Conservation (phyloP, 1,140 invertebrate genomes). For the Pectinophora gossypiella region DNA sequence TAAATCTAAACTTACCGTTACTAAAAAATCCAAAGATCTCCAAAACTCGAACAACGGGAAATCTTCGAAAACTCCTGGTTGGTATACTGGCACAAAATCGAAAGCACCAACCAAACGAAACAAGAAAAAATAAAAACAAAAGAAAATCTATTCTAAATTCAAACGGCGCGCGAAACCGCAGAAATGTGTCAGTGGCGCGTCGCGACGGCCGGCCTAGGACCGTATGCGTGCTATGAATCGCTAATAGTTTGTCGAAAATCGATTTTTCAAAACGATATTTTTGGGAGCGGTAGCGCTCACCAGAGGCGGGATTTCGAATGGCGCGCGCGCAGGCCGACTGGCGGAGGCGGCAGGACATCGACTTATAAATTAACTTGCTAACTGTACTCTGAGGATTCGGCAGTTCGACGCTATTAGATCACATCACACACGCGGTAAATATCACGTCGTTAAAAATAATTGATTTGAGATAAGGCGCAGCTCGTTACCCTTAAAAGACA, state of each 20-base stretch:
- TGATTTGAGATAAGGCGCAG: not conserved
- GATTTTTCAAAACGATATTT: slow-evolving; percentile 46
- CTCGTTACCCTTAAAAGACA: not conserved
- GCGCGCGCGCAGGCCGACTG: slow-evolving; percentile 55
- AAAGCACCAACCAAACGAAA: slow-evolving; percentile 46
- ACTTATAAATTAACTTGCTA: slow-evolving; percentile 69
- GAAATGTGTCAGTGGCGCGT: slow-evolving; percentile 72
- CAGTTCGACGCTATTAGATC: not conserved
- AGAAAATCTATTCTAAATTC: slow-evolving; percentile 65
- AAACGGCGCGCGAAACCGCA: slow-evolving; percentile 60
- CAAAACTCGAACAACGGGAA: slow-evolving; percentile 22
- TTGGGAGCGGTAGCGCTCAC: slow-evolving; percentile 46
- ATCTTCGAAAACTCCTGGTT: slow-evolving; percentile 14
- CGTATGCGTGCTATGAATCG: slow-evolving; percentile 46
- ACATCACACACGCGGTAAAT: too few species aligned
- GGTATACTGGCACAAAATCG: slow-evolving; percentile 38
- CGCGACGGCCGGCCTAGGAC: slow-evolving; percentile 60
- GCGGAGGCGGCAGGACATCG: slow-evolving; percentile 62
- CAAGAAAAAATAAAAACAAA: slow-evolving; percentile 44
- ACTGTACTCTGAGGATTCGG: slow-evolving; percentile 32
- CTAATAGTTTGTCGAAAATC: slow-evolving; percentile 41
- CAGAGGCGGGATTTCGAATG: slow-evolving; percentile 49
- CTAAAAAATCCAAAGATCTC: slow-evolving; percentile 23
- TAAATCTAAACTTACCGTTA: slow-evolving; percentile 31
- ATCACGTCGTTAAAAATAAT: not conserved